Percentiles rank a stretch among this genome's conserved stretches.
Conservation (phyloP, 2,113 vertebrate genomes). For the Tapirus terrestris region DNA sequence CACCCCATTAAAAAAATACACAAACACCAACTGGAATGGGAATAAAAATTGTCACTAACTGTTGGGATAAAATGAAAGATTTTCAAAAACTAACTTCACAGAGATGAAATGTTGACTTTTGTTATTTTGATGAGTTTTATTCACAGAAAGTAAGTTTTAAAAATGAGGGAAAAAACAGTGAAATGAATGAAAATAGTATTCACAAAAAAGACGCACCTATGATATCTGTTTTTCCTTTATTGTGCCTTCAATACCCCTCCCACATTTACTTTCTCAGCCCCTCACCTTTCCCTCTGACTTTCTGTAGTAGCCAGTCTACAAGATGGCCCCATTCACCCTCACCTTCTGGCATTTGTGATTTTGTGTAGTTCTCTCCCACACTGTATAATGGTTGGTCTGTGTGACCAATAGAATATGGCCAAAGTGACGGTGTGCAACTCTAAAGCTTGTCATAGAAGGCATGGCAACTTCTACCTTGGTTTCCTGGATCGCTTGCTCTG, state of each 20-base stretch:
- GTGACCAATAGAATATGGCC: background rate
- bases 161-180: background rate
- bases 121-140: background rate
- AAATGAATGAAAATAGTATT: background rate
- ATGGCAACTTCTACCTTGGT: background rate
- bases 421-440: fast-evolving
- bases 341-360: background rate
- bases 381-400: background rate
- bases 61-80: background rate
- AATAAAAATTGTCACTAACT: background rate
- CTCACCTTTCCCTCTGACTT: background rate
- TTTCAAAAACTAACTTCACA: background rate
- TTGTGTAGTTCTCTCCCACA: no score
- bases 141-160: background rate
- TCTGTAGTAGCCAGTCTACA: background rate
- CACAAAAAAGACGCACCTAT: background rate
- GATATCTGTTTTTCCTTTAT: background rate
- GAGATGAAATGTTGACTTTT: background rate
- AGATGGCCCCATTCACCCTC: background rate
- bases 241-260: background rate
- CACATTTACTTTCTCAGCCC: background rate
- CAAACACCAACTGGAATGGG: background rate
- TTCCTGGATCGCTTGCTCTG: background rate
- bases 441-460: background rate
- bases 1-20: background rate